These are phyloP conservation scores for Ochotona curzoniae DNA, from an alignment of 2,113 vertebrate genomes.

Conservation along the genomic window DNA sequence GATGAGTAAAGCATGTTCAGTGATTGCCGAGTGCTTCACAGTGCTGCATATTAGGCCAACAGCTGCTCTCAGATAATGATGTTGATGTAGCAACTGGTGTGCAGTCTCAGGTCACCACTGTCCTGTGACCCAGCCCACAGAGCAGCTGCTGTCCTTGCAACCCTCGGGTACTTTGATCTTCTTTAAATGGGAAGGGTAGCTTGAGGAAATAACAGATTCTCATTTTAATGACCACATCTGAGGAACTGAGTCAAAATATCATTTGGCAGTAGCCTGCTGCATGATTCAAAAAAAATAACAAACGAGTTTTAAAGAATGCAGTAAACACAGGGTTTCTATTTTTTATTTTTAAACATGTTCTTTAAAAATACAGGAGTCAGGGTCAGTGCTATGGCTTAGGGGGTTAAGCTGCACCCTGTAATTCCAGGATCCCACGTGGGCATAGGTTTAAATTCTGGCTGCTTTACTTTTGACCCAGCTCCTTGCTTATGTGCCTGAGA, in stretches of 20 bases:
- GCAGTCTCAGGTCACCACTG: not conserved
- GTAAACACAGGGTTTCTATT: not conserved
- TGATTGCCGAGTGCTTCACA: not conserved
- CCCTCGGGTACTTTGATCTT: not conserved
- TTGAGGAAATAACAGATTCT: slow-evolving; percentile 20
- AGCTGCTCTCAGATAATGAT: not conserved
- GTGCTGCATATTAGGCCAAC: not conserved
- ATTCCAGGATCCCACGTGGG: no score
- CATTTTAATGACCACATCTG: slow-evolving; percentile 22
- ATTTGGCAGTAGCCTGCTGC: not conserved
- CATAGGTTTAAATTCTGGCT: no score
- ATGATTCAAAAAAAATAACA: not conserved
- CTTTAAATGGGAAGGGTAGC: not conserved
- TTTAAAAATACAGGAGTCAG: not conserved
- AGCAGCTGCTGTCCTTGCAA: not conserved
- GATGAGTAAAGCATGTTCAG: not conserved
- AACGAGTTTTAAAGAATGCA: slow-evolving; percentile 4
- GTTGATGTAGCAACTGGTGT: not conserved
- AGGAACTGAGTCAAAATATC: slow-evolving; percentile 26
- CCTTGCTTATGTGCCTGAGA: no score
- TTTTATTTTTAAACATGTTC: not conserved
- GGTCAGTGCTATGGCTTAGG: no score
- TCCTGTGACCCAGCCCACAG: not conserved
- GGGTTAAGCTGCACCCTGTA: no score
- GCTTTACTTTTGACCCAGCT: no score